A percentile compares a stretch with the other conserved stretches of the same genome.
Conservation (phyloP, 1,140 invertebrate species). For the Pteromalus puparum region DNA sequence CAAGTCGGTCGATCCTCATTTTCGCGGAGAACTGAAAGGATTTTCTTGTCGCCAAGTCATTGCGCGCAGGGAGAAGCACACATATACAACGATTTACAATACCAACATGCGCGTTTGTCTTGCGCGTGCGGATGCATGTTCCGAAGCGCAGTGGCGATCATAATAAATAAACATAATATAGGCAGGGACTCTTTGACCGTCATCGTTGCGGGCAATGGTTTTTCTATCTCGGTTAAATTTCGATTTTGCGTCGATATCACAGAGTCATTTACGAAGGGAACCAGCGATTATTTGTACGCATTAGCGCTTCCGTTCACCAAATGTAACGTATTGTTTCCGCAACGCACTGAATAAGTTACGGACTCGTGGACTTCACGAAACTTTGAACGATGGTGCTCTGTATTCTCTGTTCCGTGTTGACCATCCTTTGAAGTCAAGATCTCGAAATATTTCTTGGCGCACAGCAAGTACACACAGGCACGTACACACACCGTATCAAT, state of each 20-base stretch:
- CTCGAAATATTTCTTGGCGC: constrained; percentile 14
- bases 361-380: constrained; percentile 9
- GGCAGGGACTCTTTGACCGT: constrained; percentile 36
- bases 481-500: not conserved
- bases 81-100: not conserved
- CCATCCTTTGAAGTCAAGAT: constrained; percentile 18
- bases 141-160: not conserved
- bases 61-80: not conserved
- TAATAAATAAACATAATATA: not conserved
- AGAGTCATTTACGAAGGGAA: too few species aligned
- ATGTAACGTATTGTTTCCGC: too few species aligned
- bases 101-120: not conserved
- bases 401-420: not conserved
- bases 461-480: not conserved
- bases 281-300: too few species aligned
- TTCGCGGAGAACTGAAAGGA: not conserved
- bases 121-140: not conserved
- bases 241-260: constrained; percentile 9
- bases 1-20: not conserved
- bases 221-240: constrained; percentile 29
- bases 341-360: not conserved
- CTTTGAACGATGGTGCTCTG: constrained; percentile 22
- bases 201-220: constrained; percentile 44
- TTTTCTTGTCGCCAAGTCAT: constrained; percentile 3
- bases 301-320: too few species aligned